Evolutionary conservation across 2,888 invertebrate species (phyloP), one percentile per base, ranked within the genome.

Genomic region (Platyscelio sp.): DNA sequence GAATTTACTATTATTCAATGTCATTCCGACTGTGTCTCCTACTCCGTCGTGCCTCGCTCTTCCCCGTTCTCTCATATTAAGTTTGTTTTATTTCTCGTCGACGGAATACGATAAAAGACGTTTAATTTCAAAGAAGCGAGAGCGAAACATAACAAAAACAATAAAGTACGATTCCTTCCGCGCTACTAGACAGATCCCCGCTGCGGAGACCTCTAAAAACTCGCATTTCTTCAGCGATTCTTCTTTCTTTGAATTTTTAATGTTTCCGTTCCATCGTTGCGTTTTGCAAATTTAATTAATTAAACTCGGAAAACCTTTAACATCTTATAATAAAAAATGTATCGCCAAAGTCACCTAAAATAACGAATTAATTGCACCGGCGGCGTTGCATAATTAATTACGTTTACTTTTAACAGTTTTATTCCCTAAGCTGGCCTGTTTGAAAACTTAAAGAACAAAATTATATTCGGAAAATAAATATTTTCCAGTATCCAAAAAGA

Each of bases 161-260:
- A 92, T 92, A 92, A 92, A 92, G 91, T 86, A 87, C 90, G 90
- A 91, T 91, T 92, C 89, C 90, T 91, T 91, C 90, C 91, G 87
- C 87, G 72, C 88, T 87, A 88, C 75, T 87, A 88, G 87, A 68
- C 84, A 86, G 82, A 77, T 68, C 75, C 78, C 78, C 54, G 40
- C 58, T 58, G 56, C 33, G 74, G 40, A 65, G 68, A 43, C 40
- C 51, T 43, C 49, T 43, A 46, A 74, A 72, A 74, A 82, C 70
- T 82, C 61, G 68, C 58, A 54, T 51, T 82, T 54, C 74, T 67
- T 67, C 67, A 11, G 61, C 61, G 27, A 58, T 71, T 65, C 70
- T 40, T 71, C 24, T 15, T 54, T 67, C 33, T 49, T 43, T 33
- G 38, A 46, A 58, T 58, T 67, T 63, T 56, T 54, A 24, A 38